Base-by-base conservation (phyloP, 1,140 invertebrate species). In the Papilio helenus region DNA sequence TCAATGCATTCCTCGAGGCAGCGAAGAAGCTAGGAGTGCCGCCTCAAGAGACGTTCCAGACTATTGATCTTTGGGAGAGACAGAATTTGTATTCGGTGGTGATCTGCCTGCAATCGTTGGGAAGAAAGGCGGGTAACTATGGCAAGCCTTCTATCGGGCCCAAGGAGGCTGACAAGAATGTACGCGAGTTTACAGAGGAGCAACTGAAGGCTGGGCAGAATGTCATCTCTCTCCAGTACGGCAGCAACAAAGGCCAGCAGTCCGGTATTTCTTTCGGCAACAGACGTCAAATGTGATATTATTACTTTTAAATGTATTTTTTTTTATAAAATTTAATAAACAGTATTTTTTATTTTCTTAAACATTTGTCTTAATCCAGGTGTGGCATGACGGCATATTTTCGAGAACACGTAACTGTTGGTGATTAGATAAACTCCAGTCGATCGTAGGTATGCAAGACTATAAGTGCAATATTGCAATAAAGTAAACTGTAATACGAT, bases 71-170 rank as follows among this genome's bases (percentile, higher is more conserved):
- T 16, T 99, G 98, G 98, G 99, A 99, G 93, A 96, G 96, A 89
- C 98, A 99, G 94, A 99, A 99, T 94, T 96, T 99, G 44, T 98
- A 99, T 91, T 98, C 98, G 44, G 99, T 99, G 49, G 97, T 99
- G 55, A 98, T 98, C 86, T 99, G 98, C 92, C 95, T 99, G 76
- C 98, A 99, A 91, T 98, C 99, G 7, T 96, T 99, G 16, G 99
- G 98, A 39, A 96, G 99, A 95, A 99, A 99, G 97, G 98, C 97
- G 71, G 96, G 96, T 44, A 97, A 98, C 88, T 99, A 96, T 88
- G 98, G 98, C 8, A 97, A 98, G 90, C 97, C 98, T 14, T 96
- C 96, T 51, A 98, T 99, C 87, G 98, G 98, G 73, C 98, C 98
- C 18, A 99, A 98, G 93, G 98, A 99, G 95, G 97, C 98, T 12